phyloP scores from a whole-genome alignment of 2,797 vertebrate species.

The Yasuhikotakia modesta region DNA sequence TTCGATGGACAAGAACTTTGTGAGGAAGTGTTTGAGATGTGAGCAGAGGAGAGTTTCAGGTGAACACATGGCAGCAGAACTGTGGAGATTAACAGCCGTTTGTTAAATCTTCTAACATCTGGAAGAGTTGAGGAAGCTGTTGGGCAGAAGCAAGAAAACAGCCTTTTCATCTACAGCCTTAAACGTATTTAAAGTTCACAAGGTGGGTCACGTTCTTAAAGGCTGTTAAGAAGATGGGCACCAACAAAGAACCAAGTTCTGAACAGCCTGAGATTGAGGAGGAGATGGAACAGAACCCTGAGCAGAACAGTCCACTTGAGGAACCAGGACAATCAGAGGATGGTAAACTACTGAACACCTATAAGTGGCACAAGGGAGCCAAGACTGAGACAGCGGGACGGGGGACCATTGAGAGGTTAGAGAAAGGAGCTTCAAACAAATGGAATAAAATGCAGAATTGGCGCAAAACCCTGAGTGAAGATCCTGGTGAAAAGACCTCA shows the following conservation, averaged over 20 bases:
- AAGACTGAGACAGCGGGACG: slow-evolving; percentile 61
- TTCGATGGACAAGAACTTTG: not conserved
- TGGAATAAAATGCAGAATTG: slow-evolving; percentile 84
- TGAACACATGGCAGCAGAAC: not conserved
- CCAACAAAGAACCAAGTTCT: slow-evolving; percentile 68
- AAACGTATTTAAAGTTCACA: not conserved
- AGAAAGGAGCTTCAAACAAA: slow-evolving; percentile 66
- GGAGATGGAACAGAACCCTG: slow-evolving; percentile 49
- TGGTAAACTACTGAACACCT: slow-evolving; percentile 73
- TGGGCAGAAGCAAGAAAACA: not conserved
- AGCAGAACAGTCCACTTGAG: slow-evolving; percentile 62
- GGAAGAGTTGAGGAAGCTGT: not conserved
- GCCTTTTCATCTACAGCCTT: not conserved
- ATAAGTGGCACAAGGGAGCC: slow-evolving; percentile 82
- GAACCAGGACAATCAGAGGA: slow-evolving; percentile 54
- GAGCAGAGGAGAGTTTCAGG: not conserved
- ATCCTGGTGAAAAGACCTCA: slow-evolving; percentile 60
- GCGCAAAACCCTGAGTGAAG: slow-evolving; percentile 81
- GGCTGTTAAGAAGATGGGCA: slow-evolving; percentile 71
- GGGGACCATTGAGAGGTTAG: slow-evolving; percentile 60
- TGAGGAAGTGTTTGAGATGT: not conserved
- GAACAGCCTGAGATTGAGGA: slow-evolving; percentile 62
- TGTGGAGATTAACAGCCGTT: not conserved
- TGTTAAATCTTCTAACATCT: not conserved
- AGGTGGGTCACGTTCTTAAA: not conserved